phyloP scores from a whole-genome alignment of 2,797 vertebrate genomes.

The Urophycis tenuis region DNA sequence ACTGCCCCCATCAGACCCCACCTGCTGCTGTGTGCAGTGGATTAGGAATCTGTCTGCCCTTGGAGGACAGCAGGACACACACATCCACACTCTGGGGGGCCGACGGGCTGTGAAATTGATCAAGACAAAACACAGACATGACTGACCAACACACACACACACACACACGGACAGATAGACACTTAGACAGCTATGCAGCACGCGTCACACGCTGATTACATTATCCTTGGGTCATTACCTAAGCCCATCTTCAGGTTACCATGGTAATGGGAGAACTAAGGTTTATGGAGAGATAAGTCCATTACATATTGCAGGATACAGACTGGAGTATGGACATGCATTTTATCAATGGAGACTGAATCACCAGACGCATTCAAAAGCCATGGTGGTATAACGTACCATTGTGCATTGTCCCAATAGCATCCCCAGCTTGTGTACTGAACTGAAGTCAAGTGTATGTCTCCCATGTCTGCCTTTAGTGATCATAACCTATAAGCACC shows the following conservation, averaged over 20 bases:
- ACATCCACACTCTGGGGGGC: slow-evolving; percentile 42
- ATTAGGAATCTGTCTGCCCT: slow-evolving; percentile 65
- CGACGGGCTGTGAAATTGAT: slow-evolving; percentile 60
- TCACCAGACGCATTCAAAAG: neutral
- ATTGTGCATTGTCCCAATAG: neutral
- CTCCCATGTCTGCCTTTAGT: neutral
- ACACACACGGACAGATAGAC: neutral
- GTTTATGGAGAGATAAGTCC: neutral
- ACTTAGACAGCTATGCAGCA: neutral
- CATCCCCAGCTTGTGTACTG: neutral
- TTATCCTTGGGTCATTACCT: neutral
- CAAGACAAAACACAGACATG: slow-evolving; percentile 49
- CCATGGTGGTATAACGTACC: neutral
- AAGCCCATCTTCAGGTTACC: neutral
- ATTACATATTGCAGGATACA: neutral
- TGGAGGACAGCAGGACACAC: slow-evolving; percentile 59
- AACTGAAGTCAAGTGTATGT: neutral
- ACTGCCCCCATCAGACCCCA: slow-evolving; percentile 42
- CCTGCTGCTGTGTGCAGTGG: slow-evolving; percentile 66
- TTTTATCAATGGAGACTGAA: neutral
- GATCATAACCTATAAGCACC: neutral
- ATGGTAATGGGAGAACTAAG: neutral
- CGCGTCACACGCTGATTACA: neutral
- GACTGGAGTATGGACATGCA: neutral
- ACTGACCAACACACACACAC: slow-evolving; percentile 9